Conservation (phyloP, 1,140 invertebrate genomes). For the Drosophila simulans region DNA sequence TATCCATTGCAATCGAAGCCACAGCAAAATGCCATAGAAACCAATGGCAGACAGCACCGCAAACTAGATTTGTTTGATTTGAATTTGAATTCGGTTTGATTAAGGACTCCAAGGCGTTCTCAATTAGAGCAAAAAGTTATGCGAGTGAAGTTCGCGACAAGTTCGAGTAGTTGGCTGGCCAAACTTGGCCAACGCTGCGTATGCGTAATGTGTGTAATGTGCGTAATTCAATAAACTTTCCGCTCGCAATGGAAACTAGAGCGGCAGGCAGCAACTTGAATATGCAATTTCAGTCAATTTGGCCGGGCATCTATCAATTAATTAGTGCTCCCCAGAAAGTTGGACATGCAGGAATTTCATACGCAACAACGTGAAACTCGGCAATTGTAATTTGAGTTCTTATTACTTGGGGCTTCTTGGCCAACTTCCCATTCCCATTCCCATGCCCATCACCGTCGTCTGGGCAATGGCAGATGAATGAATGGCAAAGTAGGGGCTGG, state of each 20-base stretch:
- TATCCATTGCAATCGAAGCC: constrained; percentile 11
- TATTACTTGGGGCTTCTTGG: constrained; percentile 11
- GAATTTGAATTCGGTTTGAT: constrained; percentile 39
- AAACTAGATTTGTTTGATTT: constrained; percentile 39
- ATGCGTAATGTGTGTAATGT: constrained; percentile 62
- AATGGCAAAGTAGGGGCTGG: background rate
- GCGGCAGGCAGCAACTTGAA: constrained; percentile 35
- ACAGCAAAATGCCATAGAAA: constrained; percentile 1
- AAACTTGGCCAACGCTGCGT: constrained; percentile 20
- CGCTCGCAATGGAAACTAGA: constrained; percentile 49
- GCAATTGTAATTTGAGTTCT: constrained; percentile 46
- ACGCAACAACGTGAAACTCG: constrained; percentile 10
- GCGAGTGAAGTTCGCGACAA: constrained; percentile 18
- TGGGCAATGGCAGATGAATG: constrained; percentile 12
- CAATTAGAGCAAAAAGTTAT: constrained; percentile 13
- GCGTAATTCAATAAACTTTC: constrained; percentile 62
- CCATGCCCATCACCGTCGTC: constrained; percentile 9
- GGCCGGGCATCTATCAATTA: constrained; percentile 62
- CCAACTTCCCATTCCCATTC: background rate
- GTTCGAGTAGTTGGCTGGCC: constrained; percentile 17
- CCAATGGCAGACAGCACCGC: background rate
- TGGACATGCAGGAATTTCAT: constrained; percentile 11
- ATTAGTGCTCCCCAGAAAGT: constrained; percentile 59
- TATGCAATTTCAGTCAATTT: constrained; percentile 65
- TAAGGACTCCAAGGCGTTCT: constrained; percentile 14